Evolutionary conservation across 2,888 invertebrate species (phyloP).

Genomic region (Eupithecia subfuscata): DNA sequence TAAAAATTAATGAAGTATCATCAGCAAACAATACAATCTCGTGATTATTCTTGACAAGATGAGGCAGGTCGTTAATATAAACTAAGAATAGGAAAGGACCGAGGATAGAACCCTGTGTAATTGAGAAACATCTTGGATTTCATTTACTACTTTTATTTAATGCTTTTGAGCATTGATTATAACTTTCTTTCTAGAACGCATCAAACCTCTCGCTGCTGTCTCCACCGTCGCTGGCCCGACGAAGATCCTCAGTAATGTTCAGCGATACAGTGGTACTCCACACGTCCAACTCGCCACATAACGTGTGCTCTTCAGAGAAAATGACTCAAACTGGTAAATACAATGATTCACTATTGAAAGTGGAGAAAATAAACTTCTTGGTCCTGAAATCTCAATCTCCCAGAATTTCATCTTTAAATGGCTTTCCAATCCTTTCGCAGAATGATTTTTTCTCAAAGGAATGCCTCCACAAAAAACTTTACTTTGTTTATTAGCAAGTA

Average conservation of each 20-base stretch:
- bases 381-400: background rate
- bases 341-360: background rate
- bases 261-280: conserved; percentile 93
- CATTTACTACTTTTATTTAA: too few species aligned
- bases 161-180: too few species aligned
- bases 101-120: too few species aligned
- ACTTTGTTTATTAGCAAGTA: background rate
- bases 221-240: conserved; percentile 88
- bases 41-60: too few species aligned
- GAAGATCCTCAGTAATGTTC: conserved; percentile 95
- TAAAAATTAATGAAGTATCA: too few species aligned
- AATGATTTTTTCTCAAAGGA: background rate
- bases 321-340: conserved; percentile 92
- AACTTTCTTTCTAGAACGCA: conserved; percentile 77
- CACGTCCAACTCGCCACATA: conserved; percentile 69
- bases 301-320: conserved; percentile 92
- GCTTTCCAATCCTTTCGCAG: background rate
- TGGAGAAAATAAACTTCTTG: background rate
- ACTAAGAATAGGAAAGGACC: too few species aligned
- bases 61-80: too few species aligned
- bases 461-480: background rate
- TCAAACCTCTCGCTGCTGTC: conserved; percentile 88
- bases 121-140: too few species aligned
- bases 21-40: too few species aligned
- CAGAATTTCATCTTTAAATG: background rate